phyloP scores from a whole-genome alignment of 2,797 vertebrate species.

The Taenioides sp. region DNA sequence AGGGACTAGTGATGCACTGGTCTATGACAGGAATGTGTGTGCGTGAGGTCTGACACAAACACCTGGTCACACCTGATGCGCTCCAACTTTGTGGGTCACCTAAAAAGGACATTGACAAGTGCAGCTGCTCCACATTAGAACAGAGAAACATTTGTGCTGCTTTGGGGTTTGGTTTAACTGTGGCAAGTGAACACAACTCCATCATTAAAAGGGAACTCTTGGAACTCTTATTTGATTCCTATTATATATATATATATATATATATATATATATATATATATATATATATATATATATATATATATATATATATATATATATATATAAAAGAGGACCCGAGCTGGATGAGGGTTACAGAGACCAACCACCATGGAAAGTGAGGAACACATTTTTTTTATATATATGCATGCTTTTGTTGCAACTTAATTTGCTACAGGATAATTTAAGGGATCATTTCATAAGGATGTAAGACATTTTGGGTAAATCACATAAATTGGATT shows the following conservation, averaged over 20 bases:
- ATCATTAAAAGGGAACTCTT: slow-evolving; percentile 27
- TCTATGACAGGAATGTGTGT: slow-evolving; percentile 66
- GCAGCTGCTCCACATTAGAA: slow-evolving; percentile 50
- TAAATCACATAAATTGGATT: neutral
- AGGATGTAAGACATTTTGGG: neutral
- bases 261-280: too few relatives aligned
- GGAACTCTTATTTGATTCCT: neutral
- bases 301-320: too few relatives aligned
- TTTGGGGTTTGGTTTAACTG: slow-evolving; percentile 43
- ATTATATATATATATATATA: too few relatives aligned
- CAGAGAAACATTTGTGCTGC: slow-evolving; percentile 56
- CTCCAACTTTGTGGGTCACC: slow-evolving; percentile 40
- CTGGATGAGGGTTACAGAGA: too few relatives aligned
- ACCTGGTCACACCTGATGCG: slow-evolving; percentile 69
- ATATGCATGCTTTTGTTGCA: neutral
- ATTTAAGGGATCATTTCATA: neutral
- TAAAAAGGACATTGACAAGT: slow-evolving; percentile 43
- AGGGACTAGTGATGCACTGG: slow-evolving; percentile 27
- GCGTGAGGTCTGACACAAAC: slow-evolving; percentile 60
- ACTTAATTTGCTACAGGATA: neutral
- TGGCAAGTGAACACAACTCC: slow-evolving; percentile 46
- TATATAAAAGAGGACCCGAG: too few relatives aligned
- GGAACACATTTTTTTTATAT: too few relatives aligned
- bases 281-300: too few relatives aligned
- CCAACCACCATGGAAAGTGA: too few relatives aligned